These are phyloP conservation scores for Eupelmus urozonus DNA, from an alignment of 2,888 invertebrate genomes.

Conservation along the genomic window DNA sequence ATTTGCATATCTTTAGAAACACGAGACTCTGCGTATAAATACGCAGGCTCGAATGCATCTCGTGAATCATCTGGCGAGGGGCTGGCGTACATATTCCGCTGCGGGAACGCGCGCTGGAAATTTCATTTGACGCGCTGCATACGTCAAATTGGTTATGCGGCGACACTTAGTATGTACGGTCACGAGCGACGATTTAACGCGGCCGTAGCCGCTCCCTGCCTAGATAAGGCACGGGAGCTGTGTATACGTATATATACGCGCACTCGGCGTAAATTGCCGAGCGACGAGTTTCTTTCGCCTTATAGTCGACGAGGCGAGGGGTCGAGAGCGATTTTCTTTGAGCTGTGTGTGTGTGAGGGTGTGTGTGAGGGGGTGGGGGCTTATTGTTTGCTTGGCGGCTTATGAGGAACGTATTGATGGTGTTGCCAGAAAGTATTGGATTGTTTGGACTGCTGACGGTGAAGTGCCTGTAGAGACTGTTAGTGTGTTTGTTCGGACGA, in stretches of 20 bases:
- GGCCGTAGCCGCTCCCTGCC: slow-evolving; percentile 60
- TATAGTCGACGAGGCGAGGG: not conserved
- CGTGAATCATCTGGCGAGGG: too few species aligned
- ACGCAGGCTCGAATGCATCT: not conserved
- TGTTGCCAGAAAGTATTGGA: not conserved
- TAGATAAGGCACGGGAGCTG: slow-evolving; percentile 71
- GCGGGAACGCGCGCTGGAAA: slow-evolving; percentile 48
- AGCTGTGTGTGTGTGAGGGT: not conserved
- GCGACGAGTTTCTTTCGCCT: not conserved
- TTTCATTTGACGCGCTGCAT: slow-evolving; percentile 64
- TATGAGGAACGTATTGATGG: not conserved
- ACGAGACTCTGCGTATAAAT: not conserved
- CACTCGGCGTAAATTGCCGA: not conserved
- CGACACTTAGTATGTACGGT: slow-evolving; percentile 70
- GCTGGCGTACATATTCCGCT: not conserved
- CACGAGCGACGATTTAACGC: slow-evolving; percentile 74
- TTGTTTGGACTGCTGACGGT: not conserved
- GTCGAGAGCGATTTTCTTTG: not conserved
- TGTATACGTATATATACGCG: not conserved
- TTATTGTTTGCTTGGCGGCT: not conserved
- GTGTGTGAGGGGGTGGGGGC: not conserved
- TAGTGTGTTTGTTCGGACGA: not conserved
- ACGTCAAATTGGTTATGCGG: slow-evolving; percentile 64
- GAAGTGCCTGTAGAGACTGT: not conserved
- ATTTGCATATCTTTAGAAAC: slow-evolving; percentile 48